Conservation (phyloP, 1,140 invertebrate species). For the Lithobius niger region DNA sequence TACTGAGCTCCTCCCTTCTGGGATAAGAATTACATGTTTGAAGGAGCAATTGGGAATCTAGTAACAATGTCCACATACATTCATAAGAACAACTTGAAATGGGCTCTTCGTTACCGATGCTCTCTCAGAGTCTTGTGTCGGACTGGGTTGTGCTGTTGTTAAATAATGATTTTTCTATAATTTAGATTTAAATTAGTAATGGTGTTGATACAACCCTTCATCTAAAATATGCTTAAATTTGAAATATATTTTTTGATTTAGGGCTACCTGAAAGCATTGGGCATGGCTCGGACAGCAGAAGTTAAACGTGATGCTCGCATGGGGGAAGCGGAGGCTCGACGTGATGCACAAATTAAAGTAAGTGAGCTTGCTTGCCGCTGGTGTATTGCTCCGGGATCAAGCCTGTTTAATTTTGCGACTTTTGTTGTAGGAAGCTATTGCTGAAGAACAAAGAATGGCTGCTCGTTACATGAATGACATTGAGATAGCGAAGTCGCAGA, state of each 20-base stretch:
- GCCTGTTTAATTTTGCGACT: background rate
- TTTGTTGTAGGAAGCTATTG: constrained; percentile 62
- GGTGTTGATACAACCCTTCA: no score
- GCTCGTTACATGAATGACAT: constrained; percentile 67
- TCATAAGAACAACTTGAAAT: no score
- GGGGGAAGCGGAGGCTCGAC: constrained; percentile 84
- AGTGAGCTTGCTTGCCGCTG: background rate
- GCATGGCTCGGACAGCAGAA: constrained; percentile 90
- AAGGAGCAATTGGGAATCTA: no score
- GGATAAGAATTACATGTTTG: no score
- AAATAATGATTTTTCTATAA: no score
- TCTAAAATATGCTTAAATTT: constrained; percentile 11
- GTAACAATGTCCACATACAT: no score
- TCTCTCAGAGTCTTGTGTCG: no score
- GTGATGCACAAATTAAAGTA: constrained; percentile 71
- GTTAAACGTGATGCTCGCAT: constrained; percentile 92
- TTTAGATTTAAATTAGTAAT: no score
- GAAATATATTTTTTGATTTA: constrained; percentile 27
- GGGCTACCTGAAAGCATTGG: constrained; percentile 89
- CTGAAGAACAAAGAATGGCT: constrained; percentile 92
- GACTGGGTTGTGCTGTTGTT: no score
- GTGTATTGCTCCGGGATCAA: no score
- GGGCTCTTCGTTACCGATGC: no score
- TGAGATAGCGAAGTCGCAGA: constrained; percentile 87
- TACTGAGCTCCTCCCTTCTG: no score